Conservation (phyloP, 2,797 vertebrate species). For the Oceanodroma leucorhoa region DNA sequence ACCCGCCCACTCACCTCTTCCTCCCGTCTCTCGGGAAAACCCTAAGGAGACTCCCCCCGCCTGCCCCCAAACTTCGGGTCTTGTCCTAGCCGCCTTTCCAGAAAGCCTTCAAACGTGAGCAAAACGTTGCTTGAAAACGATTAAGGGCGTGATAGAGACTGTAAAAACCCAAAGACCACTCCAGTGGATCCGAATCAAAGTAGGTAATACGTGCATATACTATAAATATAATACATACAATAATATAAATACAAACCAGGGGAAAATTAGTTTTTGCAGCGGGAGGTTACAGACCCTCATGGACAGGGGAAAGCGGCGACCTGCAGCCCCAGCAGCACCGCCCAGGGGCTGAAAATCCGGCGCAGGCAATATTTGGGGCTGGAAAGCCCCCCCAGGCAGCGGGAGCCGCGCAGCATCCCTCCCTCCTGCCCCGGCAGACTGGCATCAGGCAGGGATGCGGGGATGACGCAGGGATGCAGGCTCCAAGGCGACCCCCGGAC, state of each 20-base stretch:
- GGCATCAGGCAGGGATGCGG: not conserved
- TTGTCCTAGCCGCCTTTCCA: not conserved
- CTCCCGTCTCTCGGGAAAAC: not conserved
- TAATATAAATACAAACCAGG: not conserved
- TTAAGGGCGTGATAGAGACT: not conserved
- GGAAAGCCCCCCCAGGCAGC: not conserved
- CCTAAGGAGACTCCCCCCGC: not conserved
- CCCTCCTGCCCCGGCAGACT: not conserved
- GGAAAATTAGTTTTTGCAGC: not conserved
- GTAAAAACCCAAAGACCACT: not conserved
- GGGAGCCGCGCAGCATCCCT: not conserved
- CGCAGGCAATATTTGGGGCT: no score
- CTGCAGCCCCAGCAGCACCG: not conserved
- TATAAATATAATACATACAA: fast-evolving
- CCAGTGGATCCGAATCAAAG: fast-evolving
- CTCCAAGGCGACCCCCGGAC: fast-evolving
- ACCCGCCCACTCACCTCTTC: no score
- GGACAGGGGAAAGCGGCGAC: not conserved
- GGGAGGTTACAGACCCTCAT: not conserved
- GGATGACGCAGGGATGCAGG: not conserved
- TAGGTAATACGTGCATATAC: fast-evolving
- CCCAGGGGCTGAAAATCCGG: not conserved
- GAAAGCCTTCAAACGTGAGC: not conserved
- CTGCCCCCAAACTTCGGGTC: no score
- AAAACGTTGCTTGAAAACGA: not conserved